phyloP scores from a whole-genome alignment of 2,888 invertebrate species.

The Mythimna albipuncta region DNA sequence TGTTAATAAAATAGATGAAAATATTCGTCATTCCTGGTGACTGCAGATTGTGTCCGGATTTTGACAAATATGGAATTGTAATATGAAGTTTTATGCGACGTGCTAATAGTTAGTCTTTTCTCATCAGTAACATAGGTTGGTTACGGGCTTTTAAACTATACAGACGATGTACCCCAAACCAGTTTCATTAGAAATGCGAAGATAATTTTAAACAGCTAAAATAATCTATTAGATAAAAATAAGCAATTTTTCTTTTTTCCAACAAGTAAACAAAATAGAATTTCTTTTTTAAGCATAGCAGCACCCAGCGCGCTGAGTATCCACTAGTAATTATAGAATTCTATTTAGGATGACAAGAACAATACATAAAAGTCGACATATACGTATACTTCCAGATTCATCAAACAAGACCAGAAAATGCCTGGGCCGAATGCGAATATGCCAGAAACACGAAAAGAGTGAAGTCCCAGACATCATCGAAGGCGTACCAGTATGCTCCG shows the following conservation, averaged over 20 bases:
- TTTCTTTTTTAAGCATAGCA: too few species aligned
- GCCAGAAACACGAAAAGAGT: conserved; percentile 86
- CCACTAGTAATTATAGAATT: too few species aligned
- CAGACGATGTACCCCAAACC: too few species aligned
- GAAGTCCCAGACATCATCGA: conserved; percentile 90
- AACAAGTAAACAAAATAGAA: too few species aligned
- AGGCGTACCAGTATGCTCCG: conserved; percentile 87
- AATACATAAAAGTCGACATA: neutral
- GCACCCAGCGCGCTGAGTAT: too few species aligned
- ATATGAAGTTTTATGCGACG: neutral
- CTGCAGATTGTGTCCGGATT: conserved; percentile 40
- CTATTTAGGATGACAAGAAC: too few species aligned
- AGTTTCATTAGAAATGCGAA: too few species aligned
- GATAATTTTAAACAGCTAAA: too few species aligned
- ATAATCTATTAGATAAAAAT: too few species aligned
- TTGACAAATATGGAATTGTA: conserved; percentile 9
- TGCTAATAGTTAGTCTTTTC: neutral
- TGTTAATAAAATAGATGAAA: conserved; percentile 35
- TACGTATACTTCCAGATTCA: conserved; percentile 73
- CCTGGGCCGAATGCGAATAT: conserved; percentile 81
- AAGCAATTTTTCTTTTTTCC: too few species aligned
- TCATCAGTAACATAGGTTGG: neutral
- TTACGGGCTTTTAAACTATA: too few species aligned
- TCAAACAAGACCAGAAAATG: conserved; percentile 82
- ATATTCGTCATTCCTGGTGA: conserved; percentile 49